Evolutionary conservation across 92 coral and sea anemone species (phyloP).

Genomic region (Phymanthus crucifer): DNA sequence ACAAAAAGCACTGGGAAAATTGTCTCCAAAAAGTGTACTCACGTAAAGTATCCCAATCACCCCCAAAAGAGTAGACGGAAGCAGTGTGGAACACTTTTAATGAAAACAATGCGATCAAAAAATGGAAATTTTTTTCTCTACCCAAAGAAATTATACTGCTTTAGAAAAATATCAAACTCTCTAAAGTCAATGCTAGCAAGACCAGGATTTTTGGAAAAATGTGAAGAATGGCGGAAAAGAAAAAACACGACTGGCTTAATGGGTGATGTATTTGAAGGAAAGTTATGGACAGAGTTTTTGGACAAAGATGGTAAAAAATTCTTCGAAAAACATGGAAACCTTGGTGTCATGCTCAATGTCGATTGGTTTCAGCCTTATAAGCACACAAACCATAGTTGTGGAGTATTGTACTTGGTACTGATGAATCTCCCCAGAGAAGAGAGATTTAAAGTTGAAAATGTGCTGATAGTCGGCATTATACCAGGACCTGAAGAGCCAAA

Average conservation of each 20-base stretch:
- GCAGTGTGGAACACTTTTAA: slow-evolving; percentile 28
- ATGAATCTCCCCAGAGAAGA: slow-evolving; percentile 44
- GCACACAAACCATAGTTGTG: slow-evolving; percentile 38
- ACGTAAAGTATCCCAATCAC: slow-evolving; percentile 18
- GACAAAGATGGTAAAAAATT: slow-evolving; percentile 25
- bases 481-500: slow-evolving; percentile 52
- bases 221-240: slow-evolving; percentile 30
- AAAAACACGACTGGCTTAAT: background rate
- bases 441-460: slow-evolving; percentile 36
- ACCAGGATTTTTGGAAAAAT: slow-evolving; percentile 24
- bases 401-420: slow-evolving; percentile 35
- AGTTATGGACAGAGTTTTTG: slow-evolving; percentile 35
- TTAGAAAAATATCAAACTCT: slow-evolving; percentile 4
- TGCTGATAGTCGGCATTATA: slow-evolving; percentile 39
- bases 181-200: background rate
- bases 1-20: background rate
- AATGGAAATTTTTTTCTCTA: slow-evolving; percentile 7
- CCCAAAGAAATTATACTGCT: slow-evolving; percentile 27
- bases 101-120: slow-evolving; percentile 27
- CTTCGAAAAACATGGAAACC: slow-evolving; percentile 19
- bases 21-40: slow-evolving; percentile 9
- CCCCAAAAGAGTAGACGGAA: slow-evolving; percentile 1
- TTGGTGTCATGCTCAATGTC: slow-evolving; percentile 45
- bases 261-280: slow-evolving; percentile 41
- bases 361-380: slow-evolving; percentile 60